Conservation (phyloP, 2,797 vertebrate genomes). For the Pangasius larnaudii region DNA sequence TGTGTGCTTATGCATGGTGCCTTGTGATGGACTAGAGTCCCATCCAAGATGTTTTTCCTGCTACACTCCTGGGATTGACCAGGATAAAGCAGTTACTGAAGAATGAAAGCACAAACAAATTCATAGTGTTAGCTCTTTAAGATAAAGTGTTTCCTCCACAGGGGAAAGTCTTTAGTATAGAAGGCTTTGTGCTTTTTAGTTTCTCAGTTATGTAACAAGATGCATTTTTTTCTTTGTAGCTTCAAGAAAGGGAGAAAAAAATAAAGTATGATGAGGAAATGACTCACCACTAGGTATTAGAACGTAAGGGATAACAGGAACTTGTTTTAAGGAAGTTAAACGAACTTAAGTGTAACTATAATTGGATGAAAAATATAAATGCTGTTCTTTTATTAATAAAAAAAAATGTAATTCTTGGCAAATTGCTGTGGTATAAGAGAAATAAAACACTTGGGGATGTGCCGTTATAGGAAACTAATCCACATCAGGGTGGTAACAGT, state of each 20-base stretch:
- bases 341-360: background rate
- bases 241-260: background rate
- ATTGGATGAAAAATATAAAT: background rate
- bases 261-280: background rate
- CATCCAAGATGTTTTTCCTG: too few species aligned
- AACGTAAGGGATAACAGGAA: background rate
- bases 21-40: background rate
- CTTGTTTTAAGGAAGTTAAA: background rate
- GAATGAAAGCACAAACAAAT: background rate
- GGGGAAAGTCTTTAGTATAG: background rate
- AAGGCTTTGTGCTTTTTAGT: background rate
- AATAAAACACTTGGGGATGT: background rate
- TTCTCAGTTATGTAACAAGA: background rate
- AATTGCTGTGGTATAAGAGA: background rate
- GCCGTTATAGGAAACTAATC: too few species aligned
- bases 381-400: background rate
- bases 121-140: background rate
- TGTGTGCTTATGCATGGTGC: background rate
- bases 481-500: too few species aligned
- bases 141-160: background rate
- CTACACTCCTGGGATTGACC: background rate
- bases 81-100: too few species aligned
- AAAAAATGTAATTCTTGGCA: background rate
- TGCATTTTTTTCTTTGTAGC: background rate
- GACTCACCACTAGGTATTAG: background rate